Evolutionary conservation across 2,113 vertebrate genomes (phyloP).

Genomic region (Sminthopsis crassicaudata): DNA sequence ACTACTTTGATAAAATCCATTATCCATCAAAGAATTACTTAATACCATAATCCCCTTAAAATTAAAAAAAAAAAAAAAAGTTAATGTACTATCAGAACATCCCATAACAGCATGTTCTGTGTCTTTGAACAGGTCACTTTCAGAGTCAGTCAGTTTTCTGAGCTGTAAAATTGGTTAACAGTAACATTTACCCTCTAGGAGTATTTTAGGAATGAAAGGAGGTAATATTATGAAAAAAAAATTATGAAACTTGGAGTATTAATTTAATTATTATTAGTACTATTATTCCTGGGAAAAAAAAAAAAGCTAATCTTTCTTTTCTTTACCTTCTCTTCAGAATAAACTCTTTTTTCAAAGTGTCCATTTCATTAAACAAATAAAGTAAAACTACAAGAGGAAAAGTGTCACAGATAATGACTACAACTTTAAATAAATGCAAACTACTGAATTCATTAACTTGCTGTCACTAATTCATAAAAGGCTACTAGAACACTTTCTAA

Average conservation of each 20-base stretch:
- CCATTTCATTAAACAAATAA: background rate
- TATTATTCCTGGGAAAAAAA: background rate
- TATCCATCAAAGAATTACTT: background rate
- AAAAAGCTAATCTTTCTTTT: background rate
- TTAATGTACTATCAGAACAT: background rate
- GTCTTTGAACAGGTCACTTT: background rate
- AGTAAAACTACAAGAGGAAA: background rate
- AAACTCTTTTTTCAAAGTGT: background rate
- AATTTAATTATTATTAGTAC: background rate
- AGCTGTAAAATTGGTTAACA: constrained; percentile 17
- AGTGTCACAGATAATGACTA: background rate
- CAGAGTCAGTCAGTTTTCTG: background rate
- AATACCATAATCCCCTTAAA: background rate
- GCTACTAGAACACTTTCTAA: background rate
- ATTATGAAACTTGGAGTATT: background rate
- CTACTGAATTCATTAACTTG: background rate
- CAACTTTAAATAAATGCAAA: background rate
- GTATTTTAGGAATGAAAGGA: constrained; percentile 4
- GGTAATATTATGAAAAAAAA: background rate
- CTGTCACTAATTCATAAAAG: background rate
- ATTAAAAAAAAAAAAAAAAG: background rate
- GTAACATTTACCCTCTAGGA: background rate
- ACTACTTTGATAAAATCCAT: background rate
- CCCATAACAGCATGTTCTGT: background rate
- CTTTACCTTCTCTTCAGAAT: background rate